phyloP scores from a whole-genome alignment of 2,797 vertebrate species.

The Cephalopachus bancanus region DNA sequence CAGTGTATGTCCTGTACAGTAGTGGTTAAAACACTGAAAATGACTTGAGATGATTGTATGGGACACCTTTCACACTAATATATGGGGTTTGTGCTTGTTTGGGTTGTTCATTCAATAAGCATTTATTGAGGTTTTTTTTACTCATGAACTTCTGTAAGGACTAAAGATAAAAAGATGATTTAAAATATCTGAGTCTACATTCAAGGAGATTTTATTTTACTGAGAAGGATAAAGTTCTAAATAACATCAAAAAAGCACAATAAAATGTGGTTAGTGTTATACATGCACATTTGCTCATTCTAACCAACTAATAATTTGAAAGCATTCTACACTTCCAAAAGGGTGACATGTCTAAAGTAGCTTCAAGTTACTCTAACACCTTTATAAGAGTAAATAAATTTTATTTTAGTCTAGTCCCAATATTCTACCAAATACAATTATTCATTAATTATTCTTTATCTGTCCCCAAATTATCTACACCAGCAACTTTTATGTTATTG shows the following conservation, averaged over 20 bases:
- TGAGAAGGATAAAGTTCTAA: neutral
- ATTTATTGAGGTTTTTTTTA: neutral
- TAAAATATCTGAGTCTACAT: neutral
- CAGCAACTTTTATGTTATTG: neutral
- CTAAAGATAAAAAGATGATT: neutral
- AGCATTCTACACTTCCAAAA: neutral
- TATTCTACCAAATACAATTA: neutral
- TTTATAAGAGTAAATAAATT: neutral
- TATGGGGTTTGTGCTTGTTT: neutral
- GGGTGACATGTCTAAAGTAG: neutral
- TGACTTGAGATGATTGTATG: neutral
- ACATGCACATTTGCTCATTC: neutral
- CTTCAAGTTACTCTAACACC: neutral
- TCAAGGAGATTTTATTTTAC: neutral
- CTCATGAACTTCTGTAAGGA: neutral
- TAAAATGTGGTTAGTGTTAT: neutral
- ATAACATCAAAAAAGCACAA: neutral
- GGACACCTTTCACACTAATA: neutral
- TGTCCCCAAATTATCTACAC: neutral
- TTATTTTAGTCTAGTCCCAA: neutral
- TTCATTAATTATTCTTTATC: neutral
- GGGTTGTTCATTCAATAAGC: neutral
- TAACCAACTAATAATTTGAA: neutral
- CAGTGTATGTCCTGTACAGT: neutral
- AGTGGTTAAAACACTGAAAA: neutral